phyloP scores from a whole-genome alignment of 2,888 invertebrate species.

The Gastracanthus pulcherrimus region DNA sequence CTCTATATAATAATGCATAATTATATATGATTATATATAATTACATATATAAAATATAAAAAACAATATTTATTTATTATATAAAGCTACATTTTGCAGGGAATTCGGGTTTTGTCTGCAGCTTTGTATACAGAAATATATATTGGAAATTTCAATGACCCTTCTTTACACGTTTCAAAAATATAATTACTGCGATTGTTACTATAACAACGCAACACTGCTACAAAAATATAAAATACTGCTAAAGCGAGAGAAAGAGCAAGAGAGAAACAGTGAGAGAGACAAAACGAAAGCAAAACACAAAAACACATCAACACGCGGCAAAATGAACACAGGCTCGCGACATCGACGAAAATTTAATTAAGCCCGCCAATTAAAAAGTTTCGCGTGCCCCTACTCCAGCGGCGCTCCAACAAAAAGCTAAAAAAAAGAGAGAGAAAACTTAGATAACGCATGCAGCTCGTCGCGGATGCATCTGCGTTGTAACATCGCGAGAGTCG shows the following conservation, averaged over 20 bases:
- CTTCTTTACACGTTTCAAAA: too few relatives aligned
- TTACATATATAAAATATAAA: too few relatives aligned
- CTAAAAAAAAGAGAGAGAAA: neutral
- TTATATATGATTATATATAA: too few relatives aligned
- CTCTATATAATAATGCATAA: too few relatives aligned
- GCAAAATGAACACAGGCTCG: slow-evolving; percentile 9
- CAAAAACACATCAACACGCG: neutral
- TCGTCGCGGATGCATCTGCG: slow-evolving; percentile 15
- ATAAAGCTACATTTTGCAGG: too few relatives aligned
- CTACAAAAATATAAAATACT: neutral
- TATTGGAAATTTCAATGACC: too few relatives aligned
- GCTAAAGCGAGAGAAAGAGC: neutral
- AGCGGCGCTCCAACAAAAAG: neutral
- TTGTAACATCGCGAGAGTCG: neutral
- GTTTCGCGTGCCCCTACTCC: slow-evolving; percentile 29
- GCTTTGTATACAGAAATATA: too few relatives aligned
- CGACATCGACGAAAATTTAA: slow-evolving; percentile 49
- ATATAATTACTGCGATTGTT: too few relatives aligned
- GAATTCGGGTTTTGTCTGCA: too few relatives aligned
- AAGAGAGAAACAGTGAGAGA: neutral
- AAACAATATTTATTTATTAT: too few relatives aligned
- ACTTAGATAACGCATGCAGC: neutral
- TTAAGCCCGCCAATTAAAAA: slow-evolving; percentile 44
- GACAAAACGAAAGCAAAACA: neutral
- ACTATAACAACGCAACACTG: neutral